Percentiles rank a stretch among this genome's conserved stretches.
Conservation (phyloP, 2,113 vertebrate species). For the Mohoua ochrocephala region DNA sequence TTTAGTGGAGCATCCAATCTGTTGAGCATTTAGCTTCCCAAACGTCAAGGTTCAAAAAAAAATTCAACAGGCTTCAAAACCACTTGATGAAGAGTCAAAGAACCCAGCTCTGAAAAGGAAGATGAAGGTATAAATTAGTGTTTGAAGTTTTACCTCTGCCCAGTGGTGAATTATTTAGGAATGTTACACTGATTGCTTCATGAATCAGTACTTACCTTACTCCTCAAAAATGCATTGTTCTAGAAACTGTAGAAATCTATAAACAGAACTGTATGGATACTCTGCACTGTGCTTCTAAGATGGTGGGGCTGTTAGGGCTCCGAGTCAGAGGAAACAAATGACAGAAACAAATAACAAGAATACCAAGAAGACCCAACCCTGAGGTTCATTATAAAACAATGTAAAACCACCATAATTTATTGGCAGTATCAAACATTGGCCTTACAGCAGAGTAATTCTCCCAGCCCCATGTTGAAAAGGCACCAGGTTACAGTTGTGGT, state of each 20-base stretch:
- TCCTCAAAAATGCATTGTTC: not conserved
- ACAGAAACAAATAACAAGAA: not conserved
- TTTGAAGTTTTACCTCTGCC: not conserved
- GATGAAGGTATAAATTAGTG: not conserved
- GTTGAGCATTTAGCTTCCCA: not conserved
- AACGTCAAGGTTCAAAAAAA: fast-evolving
- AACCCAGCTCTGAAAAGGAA: not conserved
- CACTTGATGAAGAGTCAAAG: not conserved
- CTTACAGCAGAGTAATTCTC: not conserved
- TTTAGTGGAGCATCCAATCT: not conserved
- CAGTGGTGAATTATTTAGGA: constrained; percentile 9
- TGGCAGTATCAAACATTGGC: not conserved
- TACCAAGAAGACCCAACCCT: not conserved
- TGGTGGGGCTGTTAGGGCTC: not conserved
- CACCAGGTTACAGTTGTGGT: not conserved
- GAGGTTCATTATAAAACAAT: not conserved
- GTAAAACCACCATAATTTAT: not conserved
- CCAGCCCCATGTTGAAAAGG: not conserved
- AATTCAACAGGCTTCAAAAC: not conserved
- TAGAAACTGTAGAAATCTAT: not conserved
- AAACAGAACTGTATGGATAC: not conserved
- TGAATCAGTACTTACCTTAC: not conserved
- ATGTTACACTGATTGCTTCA: not conserved
- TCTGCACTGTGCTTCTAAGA: too few relatives aligned
- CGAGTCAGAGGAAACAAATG: not conserved